Evolutionary conservation across 2,113 vertebrate genomes (phyloP).

Genomic region (Hippocampus mohnikei): DNA sequence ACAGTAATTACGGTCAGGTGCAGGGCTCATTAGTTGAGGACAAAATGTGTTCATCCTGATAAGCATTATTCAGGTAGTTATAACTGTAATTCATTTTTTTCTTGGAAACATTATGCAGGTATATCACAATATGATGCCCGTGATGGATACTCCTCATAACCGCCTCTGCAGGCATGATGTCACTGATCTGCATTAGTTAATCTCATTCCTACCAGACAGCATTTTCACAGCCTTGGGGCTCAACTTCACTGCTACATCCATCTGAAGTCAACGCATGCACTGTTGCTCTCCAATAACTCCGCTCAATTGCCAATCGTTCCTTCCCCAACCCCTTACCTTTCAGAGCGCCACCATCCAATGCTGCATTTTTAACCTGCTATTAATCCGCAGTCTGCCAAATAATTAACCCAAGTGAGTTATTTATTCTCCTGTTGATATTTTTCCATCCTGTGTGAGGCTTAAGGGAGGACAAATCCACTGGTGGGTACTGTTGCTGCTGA

Average conservation of each 20-base stretch:
- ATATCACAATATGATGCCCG: slow-evolving; percentile 18
- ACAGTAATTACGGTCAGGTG: background rate
- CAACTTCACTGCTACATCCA: slow-evolving; percentile 51
- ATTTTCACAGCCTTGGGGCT: slow-evolving; percentile 62
- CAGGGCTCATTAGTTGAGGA: background rate
- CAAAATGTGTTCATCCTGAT: background rate
- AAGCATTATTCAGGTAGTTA: background rate
- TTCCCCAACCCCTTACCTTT: slow-evolving; percentile 34
- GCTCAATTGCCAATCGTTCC: slow-evolving; percentile 61
- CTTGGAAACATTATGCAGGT: background rate
- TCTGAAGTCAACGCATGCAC: slow-evolving; percentile 58
- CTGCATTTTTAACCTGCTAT: slow-evolving; percentile 62
- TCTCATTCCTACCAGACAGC: slow-evolving; percentile 61
- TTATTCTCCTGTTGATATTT: slow-evolving; percentile 69
- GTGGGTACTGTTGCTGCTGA: slow-evolving; percentile 57
- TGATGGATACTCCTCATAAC: slow-evolving; percentile 62
- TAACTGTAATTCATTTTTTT: background rate
- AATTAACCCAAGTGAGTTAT: slow-evolving; percentile 71
- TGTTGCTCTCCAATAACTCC: slow-evolving; percentile 67
- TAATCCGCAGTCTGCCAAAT: slow-evolving; percentile 69
- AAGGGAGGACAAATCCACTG: slow-evolving; percentile 55
- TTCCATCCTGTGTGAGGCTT: slow-evolving; percentile 56
- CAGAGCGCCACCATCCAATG: slow-evolving; percentile 34
- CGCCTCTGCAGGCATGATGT: slow-evolving; percentile 60
- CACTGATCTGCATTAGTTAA: slow-evolving; percentile 59